Evolutionary conservation across 1,140 invertebrate genomes (phyloP), one percentile per base, ranked within the genome.

Genomic region (Drosophila seguyi): DNA sequence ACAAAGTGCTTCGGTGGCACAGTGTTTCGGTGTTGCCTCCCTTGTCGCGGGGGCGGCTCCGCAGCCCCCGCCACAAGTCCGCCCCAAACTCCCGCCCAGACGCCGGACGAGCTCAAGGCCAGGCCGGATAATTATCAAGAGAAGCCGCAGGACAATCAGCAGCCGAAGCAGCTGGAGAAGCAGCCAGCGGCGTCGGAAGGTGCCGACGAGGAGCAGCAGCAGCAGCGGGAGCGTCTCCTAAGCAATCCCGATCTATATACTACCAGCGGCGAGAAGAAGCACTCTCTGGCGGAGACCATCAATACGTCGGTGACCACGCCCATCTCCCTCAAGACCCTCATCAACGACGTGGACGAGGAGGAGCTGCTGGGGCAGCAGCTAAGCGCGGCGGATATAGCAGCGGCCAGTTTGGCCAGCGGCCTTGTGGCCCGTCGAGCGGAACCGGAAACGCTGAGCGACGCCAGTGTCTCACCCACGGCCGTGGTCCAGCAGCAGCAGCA

Each of bases 1-100:
- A 83, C 80, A 87, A 92, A 92, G 91, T 92, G 91, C 69, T 92
- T 92, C 75, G 80, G 91, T 92, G 94, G 94, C 90, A 94, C 94
- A 94, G 93, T 95, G 93, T 95, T 95, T 94, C 94, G 94, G 93
- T 95, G 94, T 93, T 95, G 94, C 93, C 93, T 94, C 94, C 94
- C 94, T 94, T 95, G 94, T 94, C 94, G 94, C 93, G 94, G 94
- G 94, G 94, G 94, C 90, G 91, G 91, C 94, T 94, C 94, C 93
- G 93, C 93, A 94, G 94, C 94, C 93, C 94, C 93, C 93, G 93
- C 92, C 79, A 93, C 92, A 93, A 93, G 92, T 90, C 90, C 91
- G 82, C 90, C 91, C 74, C 82, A 87, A 82, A 91, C 91, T 57
- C 90, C 92, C 53, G 84, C 75, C 65, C 81, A 74, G 57, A 75